Conservation (phyloP, 1,140 invertebrate genomes). For the Aphidius ervi region DNA sequence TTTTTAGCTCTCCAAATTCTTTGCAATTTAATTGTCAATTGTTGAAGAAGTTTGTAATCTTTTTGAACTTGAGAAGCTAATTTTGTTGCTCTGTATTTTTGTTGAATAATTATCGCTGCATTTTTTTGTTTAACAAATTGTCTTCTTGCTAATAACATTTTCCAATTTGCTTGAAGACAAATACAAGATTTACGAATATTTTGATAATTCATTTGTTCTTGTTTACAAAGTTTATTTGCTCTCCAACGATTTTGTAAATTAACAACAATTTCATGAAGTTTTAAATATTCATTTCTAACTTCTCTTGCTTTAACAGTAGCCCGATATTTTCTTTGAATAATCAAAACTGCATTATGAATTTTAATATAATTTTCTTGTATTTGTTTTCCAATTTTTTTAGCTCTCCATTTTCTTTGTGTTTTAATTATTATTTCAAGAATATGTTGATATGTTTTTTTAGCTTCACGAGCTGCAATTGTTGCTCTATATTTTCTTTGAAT, state of each 20-base stretch:
- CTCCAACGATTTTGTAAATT: conserved; percentile 32
- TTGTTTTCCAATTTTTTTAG: conserved; percentile 16
- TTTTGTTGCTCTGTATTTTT: conserved; percentile 31
- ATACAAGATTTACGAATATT: conserved; percentile 28
- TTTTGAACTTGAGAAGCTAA: conserved; percentile 28
- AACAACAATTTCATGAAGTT: conserved; percentile 18
- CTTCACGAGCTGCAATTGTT: conserved; percentile 14
- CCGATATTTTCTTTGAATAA: conserved; percentile 35
- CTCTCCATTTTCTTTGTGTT: conserved; percentile 33
- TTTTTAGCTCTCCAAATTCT: conserved; percentile 33
- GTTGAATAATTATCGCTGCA: conserved; percentile 32
- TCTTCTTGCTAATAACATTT: conserved; percentile 39
- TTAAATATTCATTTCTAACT: conserved; percentile 5
- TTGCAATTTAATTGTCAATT: conserved; percentile 36
- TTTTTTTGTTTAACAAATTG: conserved; percentile 24
- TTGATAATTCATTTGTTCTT: conserved; percentile 24
- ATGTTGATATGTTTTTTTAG: conserved; percentile 3
- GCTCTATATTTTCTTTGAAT: conserved; percentile 37
- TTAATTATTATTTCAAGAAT: conserved; percentile 20
- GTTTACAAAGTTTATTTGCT: conserved; percentile 20
- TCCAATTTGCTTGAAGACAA: conserved; percentile 16
- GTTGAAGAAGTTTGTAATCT: conserved; percentile 33
- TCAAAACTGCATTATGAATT: conserved; percentile 27
- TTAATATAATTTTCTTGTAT: conserved; percentile 25
- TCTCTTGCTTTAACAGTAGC: conserved; percentile 20